Base-by-base conservation (phyloP, 2,113 vertebrate genomes). In the Rhinolophus ferrumequinum region DNA sequence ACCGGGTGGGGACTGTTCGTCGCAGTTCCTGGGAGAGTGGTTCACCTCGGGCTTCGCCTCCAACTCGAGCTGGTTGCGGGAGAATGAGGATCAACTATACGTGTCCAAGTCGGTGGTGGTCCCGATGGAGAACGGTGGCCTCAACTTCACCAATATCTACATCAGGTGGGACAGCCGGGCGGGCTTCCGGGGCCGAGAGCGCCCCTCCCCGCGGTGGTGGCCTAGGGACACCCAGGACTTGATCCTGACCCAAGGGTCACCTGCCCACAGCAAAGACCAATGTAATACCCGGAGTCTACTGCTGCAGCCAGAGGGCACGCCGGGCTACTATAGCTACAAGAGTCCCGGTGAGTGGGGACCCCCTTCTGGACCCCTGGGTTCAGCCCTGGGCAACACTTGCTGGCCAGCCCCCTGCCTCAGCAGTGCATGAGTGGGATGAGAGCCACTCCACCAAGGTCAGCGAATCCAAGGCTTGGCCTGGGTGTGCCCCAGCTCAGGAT, bases 1-100 rank as follows among this genome's bases (percentile, higher is more conserved):
- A 89, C 62, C 1, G 26, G 54, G 4, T 15, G 21, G 35, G 79
- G 64, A 5, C 2, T 50, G 60, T 28, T 92, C 8, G 66, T 30
- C 44, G 28, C 98, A 99, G 99, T 97, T 99, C 87, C 60, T 97
- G 1, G 99, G 99, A 21, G 99, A 94, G 85, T 99, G 99, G 99
- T 99, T 98, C 98, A 95, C 98, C 69, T 70, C 98, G 0, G 99
- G 98, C 60, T 96, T 99, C 88, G 99, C 99, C 92, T 99, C 99
- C 97, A 99, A 99, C 47, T 98, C 95, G 12, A 97, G 84, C 81
- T 98, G 97, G 97, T 92, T 99, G 98, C 96, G 97, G 72, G 99
- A 98, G 89, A 97, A 94, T 88, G 87, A 72, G 94, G 70, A 56
- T 0, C 6, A 47, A 13, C 95, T 99, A 98, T 99, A 98, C 97